A percentile compares a stretch with the other conserved stretches of the same genome.
Evolutionary conservation across 2,797 vertebrate species (phyloP).

Genomic region (Etheostoma perlongum): DNA sequence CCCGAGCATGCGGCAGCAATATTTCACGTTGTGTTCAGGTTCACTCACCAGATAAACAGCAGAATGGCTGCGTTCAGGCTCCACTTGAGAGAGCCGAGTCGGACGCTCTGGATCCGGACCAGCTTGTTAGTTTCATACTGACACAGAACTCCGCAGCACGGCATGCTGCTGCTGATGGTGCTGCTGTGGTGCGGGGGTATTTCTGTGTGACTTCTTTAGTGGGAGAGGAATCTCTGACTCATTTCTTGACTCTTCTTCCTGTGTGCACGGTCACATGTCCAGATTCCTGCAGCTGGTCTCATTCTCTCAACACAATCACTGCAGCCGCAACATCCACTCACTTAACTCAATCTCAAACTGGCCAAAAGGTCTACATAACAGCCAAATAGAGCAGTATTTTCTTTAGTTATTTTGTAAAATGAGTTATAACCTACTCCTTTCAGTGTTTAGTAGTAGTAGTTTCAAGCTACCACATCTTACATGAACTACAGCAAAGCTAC

Average conservation of each 20-base stretch:
- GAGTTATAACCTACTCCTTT: no score
- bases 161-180: slow-evolving; percentile 48
- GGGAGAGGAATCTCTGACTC: slow-evolving; percentile 55
- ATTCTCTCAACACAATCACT: background rate
- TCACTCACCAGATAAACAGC: slow-evolving; percentile 85
- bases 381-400: no score
- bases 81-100: slow-evolving; percentile 85
- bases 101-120: slow-evolving; percentile 80
- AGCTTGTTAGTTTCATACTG: slow-evolving; percentile 87
- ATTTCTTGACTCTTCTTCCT: slow-evolving; percentile 55
- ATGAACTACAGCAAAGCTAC: no score
- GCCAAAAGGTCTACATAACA: no score
- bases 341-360: no score
- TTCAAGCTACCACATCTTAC: no score
- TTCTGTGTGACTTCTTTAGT: fast-evolving
- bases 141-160: slow-evolving; percentile 65
- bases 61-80: slow-evolving; percentile 77
- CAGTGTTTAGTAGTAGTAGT: no score
- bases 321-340: background rate
- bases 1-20: background rate
- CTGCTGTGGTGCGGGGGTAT: no score
- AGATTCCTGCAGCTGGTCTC: slow-evolving; percentile 30
- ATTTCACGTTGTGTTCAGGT: background rate
- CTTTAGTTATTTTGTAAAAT: no score
- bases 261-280: slow-evolving; percentile 68